Evolutionary conservation across 2,888 invertebrate genomes (phyloP).

Genomic region (Platycnemis pennipes): DNA sequence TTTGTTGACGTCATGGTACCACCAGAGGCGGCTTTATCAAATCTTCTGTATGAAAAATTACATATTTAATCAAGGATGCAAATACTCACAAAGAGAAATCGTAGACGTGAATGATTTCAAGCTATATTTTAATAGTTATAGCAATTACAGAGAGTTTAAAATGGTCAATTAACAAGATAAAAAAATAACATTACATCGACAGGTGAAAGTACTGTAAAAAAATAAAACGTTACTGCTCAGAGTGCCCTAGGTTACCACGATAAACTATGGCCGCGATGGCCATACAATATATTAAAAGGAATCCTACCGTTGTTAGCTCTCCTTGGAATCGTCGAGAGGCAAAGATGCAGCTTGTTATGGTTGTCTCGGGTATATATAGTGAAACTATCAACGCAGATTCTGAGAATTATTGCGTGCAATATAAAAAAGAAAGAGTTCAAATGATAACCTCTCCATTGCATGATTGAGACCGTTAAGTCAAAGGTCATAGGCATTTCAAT

Average conservation of each 20-base stretch:
- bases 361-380: background rate
- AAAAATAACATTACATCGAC: background rate
- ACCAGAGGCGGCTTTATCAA: background rate
- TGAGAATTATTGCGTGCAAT: background rate
- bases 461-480: background rate
- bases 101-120: background rate
- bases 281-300: too few relatives aligned
- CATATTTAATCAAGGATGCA: background rate
- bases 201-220: too few relatives aligned
- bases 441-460: background rate
- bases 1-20: conserved; percentile 41
- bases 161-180: background rate
- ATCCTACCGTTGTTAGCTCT: background rate
- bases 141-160: too few relatives aligned
- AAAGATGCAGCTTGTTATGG: background rate
- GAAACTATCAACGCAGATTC: background rate
- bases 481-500: background rate
- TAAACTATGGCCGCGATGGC: too few relatives aligned
- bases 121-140: background rate
- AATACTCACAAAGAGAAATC: background rate
- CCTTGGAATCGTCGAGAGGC: background rate
- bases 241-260: too few relatives aligned
- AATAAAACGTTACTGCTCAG: too few relatives aligned
- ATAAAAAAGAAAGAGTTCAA: background rate
- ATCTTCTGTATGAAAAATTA: background rate